Evolutionary conservation across 2,888 invertebrate species (phyloP).

Genomic region (Salpingus planirostris): DNA sequence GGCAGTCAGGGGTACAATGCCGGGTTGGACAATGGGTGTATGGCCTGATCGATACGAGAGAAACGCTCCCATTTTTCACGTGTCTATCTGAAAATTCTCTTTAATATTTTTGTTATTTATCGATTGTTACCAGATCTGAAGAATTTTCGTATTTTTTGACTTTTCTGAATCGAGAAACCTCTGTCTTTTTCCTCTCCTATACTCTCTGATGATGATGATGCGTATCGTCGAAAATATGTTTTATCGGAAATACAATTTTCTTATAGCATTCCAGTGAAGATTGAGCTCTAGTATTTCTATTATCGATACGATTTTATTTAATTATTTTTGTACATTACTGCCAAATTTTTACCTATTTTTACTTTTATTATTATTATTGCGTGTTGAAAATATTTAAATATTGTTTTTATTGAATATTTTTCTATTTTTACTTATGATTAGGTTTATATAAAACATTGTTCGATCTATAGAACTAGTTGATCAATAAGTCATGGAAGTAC

Average conservation of each 20-base stretch:
- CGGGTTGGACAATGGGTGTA: slow-evolving; percentile 54
- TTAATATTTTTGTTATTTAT: slow-evolving; percentile 10
- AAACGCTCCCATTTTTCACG: not conserved
- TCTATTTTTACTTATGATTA: slow-evolving; percentile 29
- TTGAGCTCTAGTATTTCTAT: slow-evolving; percentile 23
- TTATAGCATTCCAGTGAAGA: slow-evolving; percentile 34
- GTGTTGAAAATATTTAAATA: slow-evolving; percentile 29
- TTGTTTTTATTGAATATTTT: slow-evolving; percentile 34
- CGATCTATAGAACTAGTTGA: too few relatives aligned
- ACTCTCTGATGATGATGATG: too few relatives aligned
- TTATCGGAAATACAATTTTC: slow-evolving; percentile 10
- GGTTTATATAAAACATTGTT: slow-evolving; percentile 20
- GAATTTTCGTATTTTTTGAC: too few relatives aligned
- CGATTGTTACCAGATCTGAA: slow-evolving; percentile 39
- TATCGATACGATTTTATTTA: slow-evolving; percentile 24
- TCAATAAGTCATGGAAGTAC: too few relatives aligned
- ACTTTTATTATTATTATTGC: slow-evolving; percentile 27
- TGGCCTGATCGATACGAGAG: slow-evolving; percentile 51
- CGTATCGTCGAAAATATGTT: slow-evolving; percentile 15
- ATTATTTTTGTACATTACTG: slow-evolving; percentile 33
- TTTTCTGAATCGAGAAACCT: too few relatives aligned
- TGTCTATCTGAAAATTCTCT: too few relatives aligned
- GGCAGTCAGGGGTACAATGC: slow-evolving; percentile 47
- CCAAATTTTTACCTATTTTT: slow-evolving; percentile 37
- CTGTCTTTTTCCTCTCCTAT: too few relatives aligned